phyloP scores from a whole-genome alignment of 2,797 vertebrate species.

The Passerculus sandwichensis region DNA sequence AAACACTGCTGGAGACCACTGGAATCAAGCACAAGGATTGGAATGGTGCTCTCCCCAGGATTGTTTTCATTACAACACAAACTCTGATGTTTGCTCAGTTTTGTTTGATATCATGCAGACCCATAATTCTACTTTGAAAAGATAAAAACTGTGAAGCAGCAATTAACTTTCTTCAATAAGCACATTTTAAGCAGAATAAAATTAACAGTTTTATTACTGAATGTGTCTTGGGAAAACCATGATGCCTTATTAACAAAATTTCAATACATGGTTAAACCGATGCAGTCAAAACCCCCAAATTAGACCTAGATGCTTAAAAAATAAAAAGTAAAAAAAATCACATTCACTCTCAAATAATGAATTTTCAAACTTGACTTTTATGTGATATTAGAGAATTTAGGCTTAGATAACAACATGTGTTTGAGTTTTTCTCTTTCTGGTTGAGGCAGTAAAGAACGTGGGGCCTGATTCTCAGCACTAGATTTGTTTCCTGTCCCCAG shows the following conservation, averaged over 20 bases:
- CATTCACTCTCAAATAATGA: background rate
- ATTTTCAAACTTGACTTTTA: background rate
- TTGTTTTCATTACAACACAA: background rate
- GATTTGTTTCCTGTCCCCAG: background rate
- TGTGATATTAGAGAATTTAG: background rate
- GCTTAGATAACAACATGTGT: background rate
- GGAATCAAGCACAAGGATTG: background rate
- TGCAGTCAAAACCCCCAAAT: background rate
- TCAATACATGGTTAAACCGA: background rate
- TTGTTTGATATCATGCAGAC: background rate
- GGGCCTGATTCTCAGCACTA: background rate
- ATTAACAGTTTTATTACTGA: slow-evolving; percentile 5
- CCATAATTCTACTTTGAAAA: slow-evolving; percentile 25
- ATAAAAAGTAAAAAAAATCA: background rate
- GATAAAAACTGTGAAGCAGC: background rate
- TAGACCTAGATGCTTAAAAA: background rate
- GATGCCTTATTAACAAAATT: background rate
- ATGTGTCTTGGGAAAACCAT: background rate
- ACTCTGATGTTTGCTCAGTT: background rate
- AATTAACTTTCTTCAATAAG: slow-evolving; percentile 11
- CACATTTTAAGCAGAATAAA: slow-evolving; percentile 9
- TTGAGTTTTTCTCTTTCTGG: background rate
- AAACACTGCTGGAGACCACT: slow-evolving; percentile 19
- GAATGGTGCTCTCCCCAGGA: background rate
- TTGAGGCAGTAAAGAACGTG: background rate